Percentiles rank a stretch among this genome's conserved stretches.
These are phyloP conservation scores for Hydra vulgaris DNA, from an alignment of 30 jellyfish, hydroid and myxozoan genomes.

Conservation along the genomic window DNA sequence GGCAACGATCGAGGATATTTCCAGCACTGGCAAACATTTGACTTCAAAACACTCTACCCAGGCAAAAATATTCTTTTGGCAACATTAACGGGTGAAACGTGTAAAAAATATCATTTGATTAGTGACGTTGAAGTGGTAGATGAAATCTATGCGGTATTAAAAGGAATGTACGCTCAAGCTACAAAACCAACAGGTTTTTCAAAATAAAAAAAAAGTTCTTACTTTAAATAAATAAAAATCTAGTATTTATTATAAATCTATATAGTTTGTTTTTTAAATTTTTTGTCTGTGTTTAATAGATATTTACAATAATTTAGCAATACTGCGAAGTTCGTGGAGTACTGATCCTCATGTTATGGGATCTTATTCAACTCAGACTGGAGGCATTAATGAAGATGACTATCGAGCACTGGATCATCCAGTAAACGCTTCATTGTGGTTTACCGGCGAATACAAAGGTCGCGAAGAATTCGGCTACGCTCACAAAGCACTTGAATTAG, in stretches of 20 bases:
- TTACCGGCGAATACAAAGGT: constrained; percentile 55
- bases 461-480: constrained; percentile 26
- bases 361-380: constrained; percentile 40
- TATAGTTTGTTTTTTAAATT: too few species aligned
- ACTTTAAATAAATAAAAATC: too few species aligned
- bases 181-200: constrained; percentile 34
- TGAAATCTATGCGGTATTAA: constrained; percentile 30
- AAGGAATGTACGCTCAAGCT: constrained; percentile 36
- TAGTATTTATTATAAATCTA: too few species aligned
- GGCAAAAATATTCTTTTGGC: constrained; percentile 38
- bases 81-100: constrained; percentile 41
- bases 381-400: constrained; percentile 33
- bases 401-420: constrained; percentile 24
- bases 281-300: too few species aligned
- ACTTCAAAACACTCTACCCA: constrained; percentile 17
- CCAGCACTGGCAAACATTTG: constrained; percentile 56
- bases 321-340: constrained; percentile 8
- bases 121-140: constrained; percentile 29
- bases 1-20: constrained; percentile 30
- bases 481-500: constrained; percentile 38
- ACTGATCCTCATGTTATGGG: constrained; percentile 34
- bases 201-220: too few species aligned
- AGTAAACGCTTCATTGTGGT: constrained; percentile 45
- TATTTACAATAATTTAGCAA: not conserved
- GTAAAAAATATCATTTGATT: constrained; percentile 34